Evolutionary conservation across 1,140 invertebrate species (phyloP).

Genomic region (Vollenhovia emeryi): DNA sequence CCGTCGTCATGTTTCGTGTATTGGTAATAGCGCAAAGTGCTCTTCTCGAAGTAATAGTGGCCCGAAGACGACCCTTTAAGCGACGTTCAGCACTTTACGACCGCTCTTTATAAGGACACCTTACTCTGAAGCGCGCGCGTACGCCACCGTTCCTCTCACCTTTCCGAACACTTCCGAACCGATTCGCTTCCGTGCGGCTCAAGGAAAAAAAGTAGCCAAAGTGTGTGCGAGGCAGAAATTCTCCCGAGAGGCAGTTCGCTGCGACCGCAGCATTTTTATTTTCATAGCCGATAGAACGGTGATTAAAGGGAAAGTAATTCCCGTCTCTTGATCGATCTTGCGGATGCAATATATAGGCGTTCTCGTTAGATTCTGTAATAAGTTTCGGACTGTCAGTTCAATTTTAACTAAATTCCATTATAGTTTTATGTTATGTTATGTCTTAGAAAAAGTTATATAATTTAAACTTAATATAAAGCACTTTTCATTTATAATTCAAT

Average conservation of each 20-base stretch:
- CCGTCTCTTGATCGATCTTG: slow-evolving; percentile 64
- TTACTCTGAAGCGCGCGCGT: background rate
- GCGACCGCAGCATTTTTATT: slow-evolving; percentile 44
- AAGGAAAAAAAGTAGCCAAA: background rate
- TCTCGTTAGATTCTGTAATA: slow-evolving; percentile 66
- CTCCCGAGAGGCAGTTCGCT: slow-evolving; percentile 3
- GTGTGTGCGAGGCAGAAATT: slow-evolving; percentile 41
- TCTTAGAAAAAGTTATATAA: background rate
- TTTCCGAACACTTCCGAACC: background rate
- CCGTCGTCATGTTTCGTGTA: slow-evolving; percentile 72
- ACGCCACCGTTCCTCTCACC: background rate
- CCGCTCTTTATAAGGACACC: slow-evolving; percentile 67
- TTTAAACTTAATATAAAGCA: background rate
- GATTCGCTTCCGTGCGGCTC: slow-evolving; percentile 19
- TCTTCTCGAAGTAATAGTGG: slow-evolving; percentile 77
- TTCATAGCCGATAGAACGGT: slow-evolving; percentile 42
- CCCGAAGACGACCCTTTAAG: slow-evolving; percentile 75
- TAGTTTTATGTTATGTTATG: background rate
- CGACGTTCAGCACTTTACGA: slow-evolving; percentile 77
- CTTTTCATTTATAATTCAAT: background rate
- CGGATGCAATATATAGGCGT: slow-evolving; percentile 56
- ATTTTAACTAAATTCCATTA: slow-evolving; percentile 21
- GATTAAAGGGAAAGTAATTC: slow-evolving; percentile 58
- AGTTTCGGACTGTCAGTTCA: slow-evolving; percentile 37
- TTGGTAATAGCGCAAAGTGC: slow-evolving; percentile 79